Conservation (phyloP, 2,113 vertebrate species). For the Thinocorus orbignyianus region DNA sequence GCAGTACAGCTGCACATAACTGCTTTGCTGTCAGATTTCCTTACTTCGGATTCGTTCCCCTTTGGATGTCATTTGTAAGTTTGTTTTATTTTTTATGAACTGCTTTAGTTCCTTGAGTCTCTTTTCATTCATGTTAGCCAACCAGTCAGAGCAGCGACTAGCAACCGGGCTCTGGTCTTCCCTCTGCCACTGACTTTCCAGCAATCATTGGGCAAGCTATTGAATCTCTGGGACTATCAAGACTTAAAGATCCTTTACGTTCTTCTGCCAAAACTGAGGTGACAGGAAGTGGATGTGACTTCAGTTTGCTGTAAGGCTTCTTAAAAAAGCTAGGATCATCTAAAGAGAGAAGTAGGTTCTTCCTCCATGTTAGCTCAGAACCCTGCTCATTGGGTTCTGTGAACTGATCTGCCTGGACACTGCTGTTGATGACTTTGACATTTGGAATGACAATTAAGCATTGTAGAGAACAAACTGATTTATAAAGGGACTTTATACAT, state of each 20-base stretch:
- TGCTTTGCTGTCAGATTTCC: background rate
- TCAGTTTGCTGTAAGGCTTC: background rate
- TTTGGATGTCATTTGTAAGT: background rate
- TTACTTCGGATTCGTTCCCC: background rate
- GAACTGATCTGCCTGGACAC: background rate
- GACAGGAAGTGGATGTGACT: background rate
- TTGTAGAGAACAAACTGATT: background rate
- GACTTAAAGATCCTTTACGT: background rate
- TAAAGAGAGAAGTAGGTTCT: background rate
- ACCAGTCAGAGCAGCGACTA: background rate
- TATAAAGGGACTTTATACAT: background rate
- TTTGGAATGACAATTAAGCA: background rate
- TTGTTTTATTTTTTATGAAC: background rate
- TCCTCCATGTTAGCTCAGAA: background rate
- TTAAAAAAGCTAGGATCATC: background rate
- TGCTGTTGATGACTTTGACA: background rate
- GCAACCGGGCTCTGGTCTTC: background rate
- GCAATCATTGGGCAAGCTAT: background rate
- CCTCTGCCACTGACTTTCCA: background rate
- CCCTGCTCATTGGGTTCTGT: background rate
- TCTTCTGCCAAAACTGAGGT: background rate
- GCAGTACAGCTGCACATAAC: background rate
- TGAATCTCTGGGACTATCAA: background rate
- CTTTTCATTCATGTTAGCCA: background rate
- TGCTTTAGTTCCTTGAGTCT: background rate